Percentiles rank a stretch among this genome's conserved stretches.
These are phyloP conservation scores for Aricia agestis DNA, from an alignment of 1,140 invertebrate species.

Conservation along the genomic window DNA sequence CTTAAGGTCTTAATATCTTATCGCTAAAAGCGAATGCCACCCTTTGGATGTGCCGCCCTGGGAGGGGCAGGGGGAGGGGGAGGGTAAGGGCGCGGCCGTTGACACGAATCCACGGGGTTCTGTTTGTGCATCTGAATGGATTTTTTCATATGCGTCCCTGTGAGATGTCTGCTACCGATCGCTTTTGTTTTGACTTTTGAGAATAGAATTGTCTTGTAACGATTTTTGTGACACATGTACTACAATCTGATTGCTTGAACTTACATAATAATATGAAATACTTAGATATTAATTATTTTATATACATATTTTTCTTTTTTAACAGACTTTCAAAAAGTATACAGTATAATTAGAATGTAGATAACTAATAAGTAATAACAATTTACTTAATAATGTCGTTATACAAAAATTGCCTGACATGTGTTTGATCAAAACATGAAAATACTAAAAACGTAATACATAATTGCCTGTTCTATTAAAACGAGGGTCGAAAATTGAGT, in stretches of 20 bases:
- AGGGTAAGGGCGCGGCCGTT: constrained; percentile 56
- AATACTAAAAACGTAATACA: background rate
- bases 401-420: no score
- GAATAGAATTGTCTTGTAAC: no score
- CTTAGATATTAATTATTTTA: no score
- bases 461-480: constrained; percentile 3
- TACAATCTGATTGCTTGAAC: no score
- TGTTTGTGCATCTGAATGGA: constrained; percentile 65
- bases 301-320: no score
- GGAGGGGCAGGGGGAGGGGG: constrained; percentile 29
- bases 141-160: constrained; percentile 55
- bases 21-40: constrained; percentile 48
- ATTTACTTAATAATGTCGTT: no score
- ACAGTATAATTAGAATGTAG: no score
- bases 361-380: no score
- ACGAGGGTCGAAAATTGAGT: constrained; percentile 14
- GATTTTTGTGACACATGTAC: no score
- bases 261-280: no score
- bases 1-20: constrained; percentile 59
- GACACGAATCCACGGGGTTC: constrained; percentile 63
- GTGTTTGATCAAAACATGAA: no score
- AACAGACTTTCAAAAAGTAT: no score
- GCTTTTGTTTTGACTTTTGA: constrained; percentile 44
- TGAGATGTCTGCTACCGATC: constrained; percentile 49
- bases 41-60: constrained; percentile 48